These are phyloP conservation scores for Oncopodura yosiiana DNA, from an alignment of 1,140 invertebrate species.

Conservation along the genomic window DNA sequence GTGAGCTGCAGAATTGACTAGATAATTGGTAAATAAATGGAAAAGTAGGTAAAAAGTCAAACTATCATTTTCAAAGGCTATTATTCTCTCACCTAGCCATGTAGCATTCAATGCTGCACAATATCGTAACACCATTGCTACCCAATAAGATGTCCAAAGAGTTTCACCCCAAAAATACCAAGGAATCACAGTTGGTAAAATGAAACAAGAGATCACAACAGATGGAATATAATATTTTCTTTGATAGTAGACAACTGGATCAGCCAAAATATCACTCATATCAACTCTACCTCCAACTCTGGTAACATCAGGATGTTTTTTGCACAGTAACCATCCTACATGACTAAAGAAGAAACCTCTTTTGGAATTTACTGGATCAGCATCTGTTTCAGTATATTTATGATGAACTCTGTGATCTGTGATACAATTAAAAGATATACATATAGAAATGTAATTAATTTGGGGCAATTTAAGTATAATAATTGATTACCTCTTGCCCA, in stretches of 20 bases:
- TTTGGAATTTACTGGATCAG: slow-evolving; percentile 70
- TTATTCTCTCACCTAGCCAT: no score
- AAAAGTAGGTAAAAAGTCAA: no score
- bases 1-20: slow-evolving; percentile 48
- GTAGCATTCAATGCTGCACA: slow-evolving; percentile 40
- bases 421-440: slow-evolving; percentile 41
- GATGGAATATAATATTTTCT: slow-evolving; percentile 39
- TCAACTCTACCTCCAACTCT: slow-evolving; percentile 40
- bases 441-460: background rate
- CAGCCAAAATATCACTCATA: slow-evolving; percentile 47
- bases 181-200: slow-evolving; percentile 52
- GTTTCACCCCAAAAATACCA: slow-evolving; percentile 49
- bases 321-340: slow-evolving; percentile 66
- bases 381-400: slow-evolving; percentile 69
- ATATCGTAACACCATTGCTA: slow-evolving; percentile 20
- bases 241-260: slow-evolving; percentile 51
- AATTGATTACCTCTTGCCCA: slow-evolving; percentile 14
- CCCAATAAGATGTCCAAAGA: slow-evolving; percentile 39
- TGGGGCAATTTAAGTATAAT: background rate
- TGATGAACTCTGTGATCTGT: slow-evolving; percentile 73
- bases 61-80: no score
- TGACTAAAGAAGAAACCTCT: slow-evolving; percentile 72
- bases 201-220: slow-evolving; percentile 54
- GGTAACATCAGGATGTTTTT: slow-evolving; percentile 55
- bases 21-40: background rate